These are phyloP conservation scores for Monarcha castaneiventris DNA, from an alignment of 2,113 vertebrate species.

Conservation along the genomic window DNA sequence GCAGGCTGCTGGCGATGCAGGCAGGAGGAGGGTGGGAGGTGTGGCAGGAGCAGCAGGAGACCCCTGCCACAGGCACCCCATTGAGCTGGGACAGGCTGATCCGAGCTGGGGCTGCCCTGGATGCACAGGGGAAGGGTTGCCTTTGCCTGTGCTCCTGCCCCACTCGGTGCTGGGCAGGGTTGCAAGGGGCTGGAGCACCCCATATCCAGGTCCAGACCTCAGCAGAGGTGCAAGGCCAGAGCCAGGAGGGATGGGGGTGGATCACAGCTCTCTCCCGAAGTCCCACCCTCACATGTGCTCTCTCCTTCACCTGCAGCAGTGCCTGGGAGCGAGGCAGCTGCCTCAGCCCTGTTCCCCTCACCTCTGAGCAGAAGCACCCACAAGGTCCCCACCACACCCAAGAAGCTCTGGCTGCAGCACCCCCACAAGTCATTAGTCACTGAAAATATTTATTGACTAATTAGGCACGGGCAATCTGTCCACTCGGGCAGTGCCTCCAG, in stretches of 20 bases:
- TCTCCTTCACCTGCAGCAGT: background rate
- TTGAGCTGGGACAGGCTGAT: background rate
- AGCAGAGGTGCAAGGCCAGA: background rate
- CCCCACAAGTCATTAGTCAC: background rate
- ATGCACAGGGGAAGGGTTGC: accelerated
- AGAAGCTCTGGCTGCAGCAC: background rate
- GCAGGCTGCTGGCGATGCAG: background rate
- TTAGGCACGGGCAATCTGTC: slow-evolving; percentile 34
- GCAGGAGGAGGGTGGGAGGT: background rate
- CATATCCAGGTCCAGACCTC: accelerated
- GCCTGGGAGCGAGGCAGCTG: background rate
- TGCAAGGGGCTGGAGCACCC: background rate
- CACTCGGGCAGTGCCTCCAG: background rate
- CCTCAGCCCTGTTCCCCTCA: background rate
- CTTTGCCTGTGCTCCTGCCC: background rate
- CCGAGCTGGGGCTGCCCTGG: accelerated
- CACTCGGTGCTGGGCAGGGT: background rate
- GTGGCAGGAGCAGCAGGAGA: background rate
- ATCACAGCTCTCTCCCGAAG: accelerated
- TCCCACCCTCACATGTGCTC: background rate
- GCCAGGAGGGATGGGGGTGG: background rate
- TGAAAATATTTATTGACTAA: slow-evolving; percentile 45
- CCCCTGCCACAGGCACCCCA: background rate
- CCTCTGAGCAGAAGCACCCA: background rate
- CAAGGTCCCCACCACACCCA: background rate